phyloP scores from a whole-genome alignment of 92 coral and sea anemone species.

The Actinernus sp. region DNA sequence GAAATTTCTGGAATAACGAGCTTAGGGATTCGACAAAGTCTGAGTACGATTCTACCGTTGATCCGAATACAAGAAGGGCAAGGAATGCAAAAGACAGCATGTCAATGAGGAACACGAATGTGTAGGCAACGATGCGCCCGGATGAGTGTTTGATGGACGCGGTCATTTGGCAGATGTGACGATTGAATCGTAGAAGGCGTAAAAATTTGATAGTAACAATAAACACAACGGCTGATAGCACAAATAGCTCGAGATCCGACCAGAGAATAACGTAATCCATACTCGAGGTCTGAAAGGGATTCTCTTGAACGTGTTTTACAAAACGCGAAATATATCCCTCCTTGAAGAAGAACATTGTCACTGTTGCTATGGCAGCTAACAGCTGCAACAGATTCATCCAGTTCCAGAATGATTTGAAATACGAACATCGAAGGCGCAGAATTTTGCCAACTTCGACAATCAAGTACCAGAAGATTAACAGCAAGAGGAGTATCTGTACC shows the following conservation, averaged over 20 bases:
- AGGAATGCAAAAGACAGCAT: slow-evolving; percentile 65
- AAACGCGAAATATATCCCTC: slow-evolving; percentile 82
- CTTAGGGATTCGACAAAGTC: slow-evolving; percentile 59
- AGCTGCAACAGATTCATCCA: slow-evolving; percentile 91
- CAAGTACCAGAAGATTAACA: slow-evolving; percentile 76
- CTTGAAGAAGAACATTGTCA: slow-evolving; percentile 82
- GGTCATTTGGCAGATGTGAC: slow-evolving; percentile 88
- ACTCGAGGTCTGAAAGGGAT: slow-evolving; percentile 86
- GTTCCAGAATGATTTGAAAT: slow-evolving; percentile 90
- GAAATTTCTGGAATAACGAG: slow-evolving; percentile 73
- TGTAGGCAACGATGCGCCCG: slow-evolving; percentile 55
- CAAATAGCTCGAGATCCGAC: slow-evolving; percentile 70
- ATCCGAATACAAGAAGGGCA: slow-evolving; percentile 73
- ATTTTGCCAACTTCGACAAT: slow-evolving; percentile 70
- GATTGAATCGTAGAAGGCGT: slow-evolving; percentile 83
- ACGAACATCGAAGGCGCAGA: slow-evolving; percentile 62
- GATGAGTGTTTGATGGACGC: slow-evolving; percentile 70
- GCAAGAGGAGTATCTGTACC: slow-evolving; percentile 68
- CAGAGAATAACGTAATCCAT: slow-evolving; percentile 83
- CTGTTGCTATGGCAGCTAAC: slow-evolving; percentile 60
- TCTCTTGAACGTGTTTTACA: slow-evolving; percentile 74
- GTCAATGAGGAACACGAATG: slow-evolving; percentile 72
- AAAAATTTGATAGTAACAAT: slow-evolving; percentile 83
- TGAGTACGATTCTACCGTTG: slow-evolving; percentile 52
- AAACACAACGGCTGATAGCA: slow-evolving; percentile 81